Evolutionary conservation across 1,140 invertebrate species (phyloP).

Genomic region (Orussus abietinus): DNA sequence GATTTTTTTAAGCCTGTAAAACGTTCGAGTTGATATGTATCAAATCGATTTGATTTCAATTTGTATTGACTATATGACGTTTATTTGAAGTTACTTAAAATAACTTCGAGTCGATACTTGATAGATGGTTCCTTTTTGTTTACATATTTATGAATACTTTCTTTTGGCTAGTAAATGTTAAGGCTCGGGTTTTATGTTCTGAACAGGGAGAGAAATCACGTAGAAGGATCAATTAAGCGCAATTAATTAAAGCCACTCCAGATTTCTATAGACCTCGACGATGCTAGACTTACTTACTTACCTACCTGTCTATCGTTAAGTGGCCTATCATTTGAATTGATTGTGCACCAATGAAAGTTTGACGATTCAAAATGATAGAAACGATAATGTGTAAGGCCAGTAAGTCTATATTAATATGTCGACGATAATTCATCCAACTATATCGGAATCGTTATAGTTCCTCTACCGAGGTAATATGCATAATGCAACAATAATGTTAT

Average conservation of each 20-base stretch:
- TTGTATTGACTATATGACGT: too few relatives aligned
- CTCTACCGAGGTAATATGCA: background rate
- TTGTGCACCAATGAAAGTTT: constrained; percentile 7
- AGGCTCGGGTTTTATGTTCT: too few relatives aligned
- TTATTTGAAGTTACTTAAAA: too few relatives aligned
- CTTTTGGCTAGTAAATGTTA: too few relatives aligned
- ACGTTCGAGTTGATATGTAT: too few relatives aligned
- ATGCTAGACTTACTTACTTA: constrained; percentile 23
- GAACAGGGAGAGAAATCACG: too few relatives aligned
- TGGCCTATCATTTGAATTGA: constrained; percentile 30
- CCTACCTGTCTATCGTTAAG: constrained; percentile 30
- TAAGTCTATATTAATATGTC: background rate
- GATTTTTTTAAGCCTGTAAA: too few relatives aligned
- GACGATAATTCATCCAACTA: background rate
- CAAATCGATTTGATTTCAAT: too few relatives aligned
- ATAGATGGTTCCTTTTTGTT: too few relatives aligned
- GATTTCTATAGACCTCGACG: constrained; percentile 16
- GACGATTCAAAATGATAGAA: background rate
- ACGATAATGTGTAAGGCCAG: background rate
- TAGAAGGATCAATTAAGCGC: too few relatives aligned
- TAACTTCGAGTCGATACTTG: too few relatives aligned
- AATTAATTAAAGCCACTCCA: background rate
- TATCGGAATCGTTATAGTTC: background rate
- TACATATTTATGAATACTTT: too few relatives aligned
- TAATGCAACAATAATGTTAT: constrained; percentile 23